Evolutionary conservation across 1,140 invertebrate genomes (phyloP).

Genomic region (Varroa destructor): DNA sequence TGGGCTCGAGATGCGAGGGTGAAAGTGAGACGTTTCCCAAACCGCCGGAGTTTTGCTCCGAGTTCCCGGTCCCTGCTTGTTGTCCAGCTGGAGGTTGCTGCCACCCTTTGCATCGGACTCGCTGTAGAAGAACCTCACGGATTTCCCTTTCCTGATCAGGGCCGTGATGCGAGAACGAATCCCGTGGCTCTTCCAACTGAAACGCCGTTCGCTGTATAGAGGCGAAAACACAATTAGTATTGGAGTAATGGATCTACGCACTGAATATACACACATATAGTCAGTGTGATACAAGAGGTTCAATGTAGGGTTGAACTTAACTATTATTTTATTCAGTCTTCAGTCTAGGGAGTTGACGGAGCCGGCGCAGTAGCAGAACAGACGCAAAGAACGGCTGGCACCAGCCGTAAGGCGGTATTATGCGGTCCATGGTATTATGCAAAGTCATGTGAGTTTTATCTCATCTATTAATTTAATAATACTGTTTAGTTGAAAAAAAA

Average conservation of each 20-base stretch:
- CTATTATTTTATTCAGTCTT: too few species aligned
- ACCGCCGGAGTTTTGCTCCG: neutral
- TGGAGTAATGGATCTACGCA: neutral
- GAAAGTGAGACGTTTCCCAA: neutral
- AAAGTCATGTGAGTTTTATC: too few species aligned
- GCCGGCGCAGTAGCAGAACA: too few species aligned
- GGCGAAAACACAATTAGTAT: neutral
- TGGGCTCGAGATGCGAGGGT: conserved; percentile 22
- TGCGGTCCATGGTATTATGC: too few species aligned
- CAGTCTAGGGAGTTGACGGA: too few species aligned
- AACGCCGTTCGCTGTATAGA: conserved; percentile 9
- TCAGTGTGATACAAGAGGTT: neutral
- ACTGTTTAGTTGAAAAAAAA: too few species aligned
- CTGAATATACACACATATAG: neutral
- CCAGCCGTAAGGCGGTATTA: too few species aligned
- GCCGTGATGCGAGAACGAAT: conserved; percentile 10
- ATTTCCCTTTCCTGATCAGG: conserved; percentile 17
- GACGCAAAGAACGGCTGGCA: too few species aligned
- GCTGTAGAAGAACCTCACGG: conserved; percentile 13
- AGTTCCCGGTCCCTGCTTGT: too few species aligned
- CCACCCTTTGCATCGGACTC: conserved; percentile 18
- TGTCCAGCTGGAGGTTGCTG: neutral
- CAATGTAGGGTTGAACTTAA: neutral
- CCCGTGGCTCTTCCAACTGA: conserved; percentile 21
- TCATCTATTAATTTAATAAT: too few species aligned